A percentile compares a stretch with the other conserved stretches of the same genome.
phyloP scores from a whole-genome alignment of 2,888 invertebrate genomes.

The Epistrophe grossulariae region DNA sequence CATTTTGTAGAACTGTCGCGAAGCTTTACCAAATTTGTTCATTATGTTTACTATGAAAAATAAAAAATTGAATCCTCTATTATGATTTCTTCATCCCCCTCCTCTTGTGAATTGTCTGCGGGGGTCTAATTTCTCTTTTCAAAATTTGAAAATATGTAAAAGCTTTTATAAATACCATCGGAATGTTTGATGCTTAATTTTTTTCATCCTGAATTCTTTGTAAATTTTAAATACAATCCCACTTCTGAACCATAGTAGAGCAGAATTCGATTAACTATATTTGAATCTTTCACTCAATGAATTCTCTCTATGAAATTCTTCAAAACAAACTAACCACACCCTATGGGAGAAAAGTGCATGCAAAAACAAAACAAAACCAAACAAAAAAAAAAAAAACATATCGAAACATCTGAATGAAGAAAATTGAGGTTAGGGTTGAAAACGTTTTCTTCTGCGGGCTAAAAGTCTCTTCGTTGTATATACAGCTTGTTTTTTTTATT shows the following conservation, averaged over 20 bases:
- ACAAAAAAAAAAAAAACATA: conserved; percentile 37
- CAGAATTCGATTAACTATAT: not conserved
- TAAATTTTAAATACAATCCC: not conserved
- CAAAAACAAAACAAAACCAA: not conserved
- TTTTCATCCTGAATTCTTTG: no score
- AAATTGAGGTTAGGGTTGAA: conserved; percentile 69
- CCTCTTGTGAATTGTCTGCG: no score
- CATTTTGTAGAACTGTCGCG: no score
- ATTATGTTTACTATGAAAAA: no score
- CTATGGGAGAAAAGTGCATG: not conserved
- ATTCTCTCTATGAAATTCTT: not conserved
- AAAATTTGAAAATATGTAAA: no score
- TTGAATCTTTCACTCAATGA: not conserved
- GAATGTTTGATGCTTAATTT: no score
- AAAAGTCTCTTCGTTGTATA: conserved; percentile 55
- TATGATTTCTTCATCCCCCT: no score
- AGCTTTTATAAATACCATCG: no score
- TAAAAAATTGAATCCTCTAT: no score
- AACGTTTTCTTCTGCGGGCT: conserved; percentile 52
- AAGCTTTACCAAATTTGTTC: no score
- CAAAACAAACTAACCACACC: not conserved
- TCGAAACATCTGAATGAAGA: conserved; percentile 66
- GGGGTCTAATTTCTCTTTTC: no score
- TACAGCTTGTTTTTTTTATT: not conserved
- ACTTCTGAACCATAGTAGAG: not conserved